phyloP scores from a whole-genome alignment of 2,797 vertebrate genomes.

The Diceros bicornis region DNA sequence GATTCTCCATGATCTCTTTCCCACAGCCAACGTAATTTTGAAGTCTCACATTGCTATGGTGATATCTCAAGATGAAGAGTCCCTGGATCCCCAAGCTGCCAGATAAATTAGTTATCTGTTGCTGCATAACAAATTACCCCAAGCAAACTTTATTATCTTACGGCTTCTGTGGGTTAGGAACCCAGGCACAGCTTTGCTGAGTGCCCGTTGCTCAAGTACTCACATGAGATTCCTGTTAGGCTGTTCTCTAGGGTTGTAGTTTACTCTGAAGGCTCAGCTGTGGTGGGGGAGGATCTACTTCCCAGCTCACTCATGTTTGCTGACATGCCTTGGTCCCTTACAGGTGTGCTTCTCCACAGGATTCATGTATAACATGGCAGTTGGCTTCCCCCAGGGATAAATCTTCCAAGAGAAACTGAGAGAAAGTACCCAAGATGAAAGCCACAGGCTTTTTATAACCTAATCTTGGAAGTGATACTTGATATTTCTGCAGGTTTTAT shows the following conservation, averaged over 20 bases:
- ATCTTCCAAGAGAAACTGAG: background rate
- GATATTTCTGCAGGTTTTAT: background rate
- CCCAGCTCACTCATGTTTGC: background rate
- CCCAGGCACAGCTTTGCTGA: background rate
- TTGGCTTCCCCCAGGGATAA: background rate
- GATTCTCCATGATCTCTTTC: background rate
- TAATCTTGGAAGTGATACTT: background rate
- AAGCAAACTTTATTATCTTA: background rate
- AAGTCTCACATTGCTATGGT: background rate
- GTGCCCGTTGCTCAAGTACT: background rate
- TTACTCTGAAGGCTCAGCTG: background rate
- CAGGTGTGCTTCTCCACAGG: background rate
- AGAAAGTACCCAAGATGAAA: background rate
- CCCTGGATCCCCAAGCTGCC: background rate
- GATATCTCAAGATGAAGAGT: background rate
- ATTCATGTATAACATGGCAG: background rate
- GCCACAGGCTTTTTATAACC: background rate
- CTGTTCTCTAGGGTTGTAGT: background rate
- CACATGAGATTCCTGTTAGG: background rate
- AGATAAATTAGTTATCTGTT: background rate
- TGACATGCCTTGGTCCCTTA: background rate
- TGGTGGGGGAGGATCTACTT: rapidly evolving
- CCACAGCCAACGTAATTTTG: background rate
- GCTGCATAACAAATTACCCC: background rate
- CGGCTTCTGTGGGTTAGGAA: background rate